These are phyloP conservation scores for Sciurus vulgaris DNA, from an alignment of 2,797 vertebrate genomes.

Conservation along the genomic window DNA sequence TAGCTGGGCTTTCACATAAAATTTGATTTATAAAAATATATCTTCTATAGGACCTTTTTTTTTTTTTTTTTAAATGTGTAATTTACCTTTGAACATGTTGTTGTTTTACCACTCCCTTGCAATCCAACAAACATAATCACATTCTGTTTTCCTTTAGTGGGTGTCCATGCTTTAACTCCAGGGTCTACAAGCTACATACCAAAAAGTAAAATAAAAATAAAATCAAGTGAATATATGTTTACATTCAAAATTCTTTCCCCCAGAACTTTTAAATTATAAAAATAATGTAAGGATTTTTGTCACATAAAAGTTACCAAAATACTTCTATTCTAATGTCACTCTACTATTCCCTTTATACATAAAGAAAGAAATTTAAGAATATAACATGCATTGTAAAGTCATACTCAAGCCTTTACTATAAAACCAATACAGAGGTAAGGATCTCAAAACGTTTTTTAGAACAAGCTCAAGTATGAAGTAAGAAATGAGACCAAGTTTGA, in stretches of 20 bases:
- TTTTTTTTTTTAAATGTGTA: background rate
- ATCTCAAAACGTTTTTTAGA: slow-evolving; percentile 49
- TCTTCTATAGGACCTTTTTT: background rate
- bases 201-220: slow-evolving; percentile 72
- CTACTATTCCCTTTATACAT: background rate
- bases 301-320: slow-evolving; percentile 35
- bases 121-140: slow-evolving; percentile 99
- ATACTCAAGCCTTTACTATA: background rate
- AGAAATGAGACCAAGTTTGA: slow-evolving; percentile 57
- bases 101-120: slow-evolving; percentile 99
- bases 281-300: slow-evolving; percentile 32
- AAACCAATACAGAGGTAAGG: background rate
- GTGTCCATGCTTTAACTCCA: slow-evolving; percentile 99
- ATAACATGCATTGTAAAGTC: background rate
- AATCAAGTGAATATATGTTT: background rate
- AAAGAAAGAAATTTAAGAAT: slow-evolving; percentile 69
- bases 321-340: slow-evolving; percentile 39
- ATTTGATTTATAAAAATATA: slow-evolving; percentile 30
- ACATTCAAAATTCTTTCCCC: slow-evolving; percentile 25
- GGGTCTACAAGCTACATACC: slow-evolving; percentile 95
- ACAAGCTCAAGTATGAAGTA: slow-evolving; percentile 21
- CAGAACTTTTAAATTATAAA: slow-evolving; percentile 43
- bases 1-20: slow-evolving; percentile 25
- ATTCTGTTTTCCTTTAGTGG: slow-evolving; percentile 98
- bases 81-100: slow-evolving; percentile 97